Evolutionary conservation across 1,140 invertebrate genomes (phyloP).

Genomic region (Cherax quadricarinatus): DNA sequence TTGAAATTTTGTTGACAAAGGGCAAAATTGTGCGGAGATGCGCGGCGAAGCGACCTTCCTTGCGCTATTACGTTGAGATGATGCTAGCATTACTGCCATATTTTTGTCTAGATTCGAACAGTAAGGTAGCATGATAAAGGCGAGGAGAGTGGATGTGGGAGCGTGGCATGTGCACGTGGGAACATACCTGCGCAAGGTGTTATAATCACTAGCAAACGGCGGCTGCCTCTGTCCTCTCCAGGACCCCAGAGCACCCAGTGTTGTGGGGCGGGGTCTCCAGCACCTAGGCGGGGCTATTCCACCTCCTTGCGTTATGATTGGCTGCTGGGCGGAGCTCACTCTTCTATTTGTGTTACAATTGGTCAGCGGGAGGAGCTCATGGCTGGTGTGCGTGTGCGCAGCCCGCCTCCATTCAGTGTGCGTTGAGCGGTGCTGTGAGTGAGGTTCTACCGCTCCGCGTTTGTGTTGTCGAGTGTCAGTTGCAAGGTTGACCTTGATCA

Average conservation of each 20-base stretch:
- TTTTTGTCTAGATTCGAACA: not conserved
- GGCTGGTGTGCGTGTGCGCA: conserved; percentile 68
- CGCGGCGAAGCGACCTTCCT: not conserved
- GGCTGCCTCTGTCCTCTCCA: conserved; percentile 60
- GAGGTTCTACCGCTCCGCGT: conserved; percentile 70
- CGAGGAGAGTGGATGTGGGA: conserved; percentile 21
- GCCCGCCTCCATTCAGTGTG: conserved; percentile 70
- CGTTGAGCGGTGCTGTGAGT: conserved; percentile 71
- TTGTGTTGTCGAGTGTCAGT: conserved; percentile 70
- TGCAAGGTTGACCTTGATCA: conserved; percentile 72
- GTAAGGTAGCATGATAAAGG: not conserved
- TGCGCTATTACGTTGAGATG: not conserved
- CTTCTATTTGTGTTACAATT: conserved; percentile 32
- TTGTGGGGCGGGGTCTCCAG: conserved; percentile 34
- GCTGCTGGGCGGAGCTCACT: conserved; percentile 30
- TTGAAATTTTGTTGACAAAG: conserved; percentile 22
- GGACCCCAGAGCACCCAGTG: conserved; percentile 51
- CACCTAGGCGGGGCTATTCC: conserved; percentile 21
- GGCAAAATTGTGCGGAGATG: not conserved
- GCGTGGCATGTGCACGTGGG: conserved; percentile 67
- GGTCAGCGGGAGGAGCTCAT: conserved; percentile 45
- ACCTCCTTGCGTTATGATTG: conserved; percentile 20
- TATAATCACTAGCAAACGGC: conserved; percentile 69
- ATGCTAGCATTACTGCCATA: not conserved
- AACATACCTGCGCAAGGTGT: conserved; percentile 69